Conservation (phyloP, 2,113 vertebrate genomes). For the Phaethon lepturus region DNA sequence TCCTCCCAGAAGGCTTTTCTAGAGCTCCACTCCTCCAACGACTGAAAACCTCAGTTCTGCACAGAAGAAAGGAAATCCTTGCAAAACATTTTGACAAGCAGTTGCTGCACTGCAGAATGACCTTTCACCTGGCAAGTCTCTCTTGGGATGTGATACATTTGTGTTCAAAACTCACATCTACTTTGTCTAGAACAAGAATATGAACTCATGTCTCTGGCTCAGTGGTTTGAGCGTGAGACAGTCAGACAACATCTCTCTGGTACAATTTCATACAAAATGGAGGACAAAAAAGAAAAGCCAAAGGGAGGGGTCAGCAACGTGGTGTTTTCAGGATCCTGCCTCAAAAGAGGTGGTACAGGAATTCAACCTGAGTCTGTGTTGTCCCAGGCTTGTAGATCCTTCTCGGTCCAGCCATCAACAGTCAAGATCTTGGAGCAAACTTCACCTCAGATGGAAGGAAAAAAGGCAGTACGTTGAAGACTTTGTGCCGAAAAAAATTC, state of each 20-base stretch:
- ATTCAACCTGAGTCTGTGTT: not conserved
- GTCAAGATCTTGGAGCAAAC: not conserved
- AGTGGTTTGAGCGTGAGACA: not conserved
- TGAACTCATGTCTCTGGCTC: not conserved
- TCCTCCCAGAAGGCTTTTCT: not conserved
- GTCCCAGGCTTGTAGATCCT: not conserved
- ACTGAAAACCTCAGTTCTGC: not conserved
- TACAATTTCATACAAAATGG: not conserved
- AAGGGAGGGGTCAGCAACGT: fast-evolving
- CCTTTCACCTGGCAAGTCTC: not conserved
- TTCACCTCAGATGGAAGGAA: not conserved
- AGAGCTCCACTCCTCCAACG: not conserved
- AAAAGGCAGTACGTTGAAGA: not conserved
- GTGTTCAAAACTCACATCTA: not conserved
- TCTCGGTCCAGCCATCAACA: not conserved
- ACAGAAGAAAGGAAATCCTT: not conserved
- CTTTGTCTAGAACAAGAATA: not conserved
- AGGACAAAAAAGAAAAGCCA: not conserved
- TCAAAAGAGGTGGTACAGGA: not conserved
- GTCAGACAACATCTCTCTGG: not conserved
- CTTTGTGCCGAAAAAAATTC: not conserved
- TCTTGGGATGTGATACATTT: not conserved
- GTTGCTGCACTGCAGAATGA: not conserved
- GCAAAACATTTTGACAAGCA: not conserved
- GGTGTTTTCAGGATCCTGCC: not conserved